Percentiles rank a stretch among this genome's conserved stretches.
Conservation (phyloP, 2,113 vertebrate species). For the Ciconia boyciana region DNA sequence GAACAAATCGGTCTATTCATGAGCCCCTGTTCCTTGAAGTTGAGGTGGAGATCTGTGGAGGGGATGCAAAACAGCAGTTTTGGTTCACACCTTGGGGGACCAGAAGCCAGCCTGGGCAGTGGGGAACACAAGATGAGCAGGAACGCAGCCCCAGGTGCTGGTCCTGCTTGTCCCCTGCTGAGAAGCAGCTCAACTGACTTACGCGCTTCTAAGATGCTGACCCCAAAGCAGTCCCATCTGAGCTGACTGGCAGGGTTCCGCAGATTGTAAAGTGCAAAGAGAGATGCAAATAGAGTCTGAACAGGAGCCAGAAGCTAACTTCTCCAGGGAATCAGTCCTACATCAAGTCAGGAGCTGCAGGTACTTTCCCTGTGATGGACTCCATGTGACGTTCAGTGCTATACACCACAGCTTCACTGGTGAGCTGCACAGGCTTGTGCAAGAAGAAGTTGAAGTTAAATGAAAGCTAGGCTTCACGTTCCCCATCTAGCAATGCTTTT, state of each 20-base stretch:
- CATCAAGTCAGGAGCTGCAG: background rate
- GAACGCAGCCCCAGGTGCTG: background rate
- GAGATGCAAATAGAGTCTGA: background rate
- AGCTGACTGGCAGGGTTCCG: background rate
- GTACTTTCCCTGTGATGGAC: rapidly evolving
- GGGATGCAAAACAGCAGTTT: background rate
- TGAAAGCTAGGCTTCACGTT: background rate
- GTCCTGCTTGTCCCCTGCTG: background rate
- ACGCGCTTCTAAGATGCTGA: rapidly evolving
- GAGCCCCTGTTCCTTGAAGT: background rate
- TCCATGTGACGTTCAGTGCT: background rate
- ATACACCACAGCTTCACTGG: background rate
- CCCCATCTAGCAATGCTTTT: background rate
- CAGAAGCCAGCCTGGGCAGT: background rate
- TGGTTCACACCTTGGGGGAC: rapidly evolving
- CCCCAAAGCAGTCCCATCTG: background rate
- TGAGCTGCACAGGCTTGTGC: background rate
- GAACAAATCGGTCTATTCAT: background rate
- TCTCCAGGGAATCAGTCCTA: background rate
- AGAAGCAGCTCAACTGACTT: background rate
- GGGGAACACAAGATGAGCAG: background rate
- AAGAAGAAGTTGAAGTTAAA: background rate
- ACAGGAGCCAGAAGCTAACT: background rate
- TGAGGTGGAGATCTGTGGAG: background rate
- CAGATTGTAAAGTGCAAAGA: background rate